Evolutionary conservation across 2,113 vertebrate species (phyloP), one percentile per base, ranked within the genome.

Genomic region (Cathartes aura): DNA sequence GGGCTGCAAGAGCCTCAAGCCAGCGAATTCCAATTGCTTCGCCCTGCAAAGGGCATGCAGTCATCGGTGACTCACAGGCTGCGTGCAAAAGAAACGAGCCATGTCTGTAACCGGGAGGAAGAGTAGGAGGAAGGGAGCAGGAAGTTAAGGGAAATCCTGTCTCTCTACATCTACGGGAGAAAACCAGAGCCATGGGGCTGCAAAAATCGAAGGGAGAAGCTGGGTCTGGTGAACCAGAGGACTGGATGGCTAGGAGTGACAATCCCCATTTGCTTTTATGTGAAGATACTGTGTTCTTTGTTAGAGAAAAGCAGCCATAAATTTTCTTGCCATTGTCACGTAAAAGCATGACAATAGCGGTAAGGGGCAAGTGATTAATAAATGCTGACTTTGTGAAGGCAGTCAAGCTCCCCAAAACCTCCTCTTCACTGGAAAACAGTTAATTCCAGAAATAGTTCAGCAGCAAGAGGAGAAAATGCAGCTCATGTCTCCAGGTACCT

Each of bases 1-100:
- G 42, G 45, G 45, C 55, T 92, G 71, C 30, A 43, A 78, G 43
- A 79, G 8, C 56, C 64, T 89, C 60, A 56, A 87, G 78, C 24
- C 53, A 76, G 36, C 15, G 29, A 42, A 58, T 17, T 93, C 48
- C 29, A 27, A 5, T 16, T 62, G 15, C 85, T 82, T 68, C n/a
- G n/a, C 3, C 1, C 40, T 67, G 8, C 0, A 0, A 91, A 87
- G 47, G 59, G 27, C 56, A 74, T 15, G 59, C 21, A 38, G 36
- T 87, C 68, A 67, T 3, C 4, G 1, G 42, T 89, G 87, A 81
- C 72, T 91, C 86, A 74, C 22, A 74, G 52, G 24, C 32, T 47
- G 26, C 59, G 24, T 3, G 36, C 21, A 21, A 59, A 93, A 81
- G 32, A 79, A 95, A 89, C 59, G 29, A 96, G 52, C 64, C 4